These are phyloP conservation scores for Pseudorasbora parva DNA, from an alignment of 2,113 vertebrate species.

Conservation along the genomic window DNA sequence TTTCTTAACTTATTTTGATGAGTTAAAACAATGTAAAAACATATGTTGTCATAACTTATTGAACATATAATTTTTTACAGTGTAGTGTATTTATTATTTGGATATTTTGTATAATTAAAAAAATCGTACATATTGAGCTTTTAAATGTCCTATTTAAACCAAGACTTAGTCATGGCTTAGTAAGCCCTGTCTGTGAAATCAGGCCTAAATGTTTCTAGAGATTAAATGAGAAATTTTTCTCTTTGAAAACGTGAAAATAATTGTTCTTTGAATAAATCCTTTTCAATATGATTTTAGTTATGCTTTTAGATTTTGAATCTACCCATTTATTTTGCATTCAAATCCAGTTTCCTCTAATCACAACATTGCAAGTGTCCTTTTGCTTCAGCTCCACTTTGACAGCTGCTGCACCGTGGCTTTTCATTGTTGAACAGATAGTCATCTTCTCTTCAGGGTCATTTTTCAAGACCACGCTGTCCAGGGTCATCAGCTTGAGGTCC, in stretches of 20 bases:
- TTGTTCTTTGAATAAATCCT: too few relatives aligned
- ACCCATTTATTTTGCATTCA: background rate
- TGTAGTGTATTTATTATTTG: too few relatives aligned
- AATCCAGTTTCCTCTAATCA: background rate
- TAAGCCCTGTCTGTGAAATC: too few relatives aligned
- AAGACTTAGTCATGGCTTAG: too few relatives aligned
- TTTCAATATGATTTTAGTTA: background rate
- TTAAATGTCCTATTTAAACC: too few relatives aligned
- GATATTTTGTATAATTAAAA: too few relatives aligned
- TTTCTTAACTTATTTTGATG: too few relatives aligned
- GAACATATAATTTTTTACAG: too few relatives aligned
- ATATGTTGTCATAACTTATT: too few relatives aligned
- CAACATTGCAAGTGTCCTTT: background rate
- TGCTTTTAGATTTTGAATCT: background rate
- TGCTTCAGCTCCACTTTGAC: slow-evolving; percentile 8
- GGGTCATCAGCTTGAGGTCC: background rate
- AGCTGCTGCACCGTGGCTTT: slow-evolving; percentile 4
- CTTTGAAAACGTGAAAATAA: too few relatives aligned
- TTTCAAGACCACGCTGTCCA: slow-evolving; percentile 13
- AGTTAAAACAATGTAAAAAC: too few relatives aligned
- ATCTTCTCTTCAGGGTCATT: background rate
- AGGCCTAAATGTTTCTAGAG: background rate
- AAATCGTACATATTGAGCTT: too few relatives aligned
- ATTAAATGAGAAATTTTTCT: background rate
- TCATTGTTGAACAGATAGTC: slow-evolving; percentile 5